A percentile compares a stretch with the other conserved stretches of the same genome.
Evolutionary conservation across 2,113 vertebrate species (phyloP).

Genomic region (Donacobius atricapilla): DNA sequence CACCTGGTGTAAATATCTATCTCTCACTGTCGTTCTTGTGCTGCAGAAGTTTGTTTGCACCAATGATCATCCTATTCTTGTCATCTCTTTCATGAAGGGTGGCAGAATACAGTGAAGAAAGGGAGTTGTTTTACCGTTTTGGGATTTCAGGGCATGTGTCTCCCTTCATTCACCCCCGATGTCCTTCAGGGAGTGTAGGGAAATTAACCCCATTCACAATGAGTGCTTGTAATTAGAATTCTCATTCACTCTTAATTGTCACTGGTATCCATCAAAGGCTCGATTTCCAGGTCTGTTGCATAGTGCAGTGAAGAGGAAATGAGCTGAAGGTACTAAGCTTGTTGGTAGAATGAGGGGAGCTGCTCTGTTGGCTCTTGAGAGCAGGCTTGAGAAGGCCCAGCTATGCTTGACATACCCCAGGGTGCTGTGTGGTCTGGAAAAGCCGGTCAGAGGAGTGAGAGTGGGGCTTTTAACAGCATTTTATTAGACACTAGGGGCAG

Average conservation of each 20-base stretch:
- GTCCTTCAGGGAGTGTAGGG: slow-evolving; percentile 41
- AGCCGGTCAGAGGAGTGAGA: background rate
- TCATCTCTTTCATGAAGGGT: background rate
- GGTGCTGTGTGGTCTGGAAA: background rate
- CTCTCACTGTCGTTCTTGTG: background rate
- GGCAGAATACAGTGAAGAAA: background rate
- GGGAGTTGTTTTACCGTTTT: background rate
- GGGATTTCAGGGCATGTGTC: background rate
- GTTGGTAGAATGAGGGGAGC: background rate
- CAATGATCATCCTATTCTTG: background rate
- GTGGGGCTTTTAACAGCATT: background rate
- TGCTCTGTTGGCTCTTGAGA: background rate
- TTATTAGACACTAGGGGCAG: slow-evolving; percentile 6
- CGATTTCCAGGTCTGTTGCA: background rate
- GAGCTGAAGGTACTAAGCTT: background rate
- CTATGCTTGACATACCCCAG: background rate
- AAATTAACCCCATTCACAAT: slow-evolving; percentile 61
- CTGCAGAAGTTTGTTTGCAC: background rate
- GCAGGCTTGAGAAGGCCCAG: background rate
- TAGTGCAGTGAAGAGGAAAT: background rate
- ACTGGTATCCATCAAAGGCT: slow-evolving; percentile 55
- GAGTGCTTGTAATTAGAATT: slow-evolving; percentile 67
- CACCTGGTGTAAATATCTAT: background rate
- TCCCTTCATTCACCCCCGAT: slow-evolving; percentile 35
- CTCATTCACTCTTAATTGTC: slow-evolving; percentile 64